A percentile compares a stretch with the other conserved stretches of the same genome.
phyloP scores from a whole-genome alignment of 2,797 vertebrate species.

The Cynopterus sphinx region DNA sequence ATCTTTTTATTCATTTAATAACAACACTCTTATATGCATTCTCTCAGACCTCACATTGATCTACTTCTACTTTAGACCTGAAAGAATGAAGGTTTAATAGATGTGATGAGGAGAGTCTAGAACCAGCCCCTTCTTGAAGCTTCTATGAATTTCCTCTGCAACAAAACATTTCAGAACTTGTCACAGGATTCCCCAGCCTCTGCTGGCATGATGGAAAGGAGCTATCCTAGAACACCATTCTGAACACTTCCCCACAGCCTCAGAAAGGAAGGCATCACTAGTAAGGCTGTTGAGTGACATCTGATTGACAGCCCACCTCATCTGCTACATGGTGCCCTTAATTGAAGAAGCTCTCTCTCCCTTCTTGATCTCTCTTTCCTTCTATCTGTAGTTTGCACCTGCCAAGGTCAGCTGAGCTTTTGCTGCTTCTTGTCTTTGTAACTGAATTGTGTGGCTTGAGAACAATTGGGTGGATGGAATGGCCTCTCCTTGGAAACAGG shows the following conservation, averaged over 20 bases:
- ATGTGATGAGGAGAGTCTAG: background rate
- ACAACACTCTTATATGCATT: background rate
- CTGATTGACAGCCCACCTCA: background rate
- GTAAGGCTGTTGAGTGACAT: background rate
- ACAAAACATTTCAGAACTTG: background rate
- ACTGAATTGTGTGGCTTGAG: background rate
- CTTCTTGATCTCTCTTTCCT: background rate
- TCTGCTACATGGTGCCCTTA: background rate
- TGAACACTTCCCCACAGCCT: background rate
- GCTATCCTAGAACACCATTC: background rate
- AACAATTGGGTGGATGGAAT: background rate
- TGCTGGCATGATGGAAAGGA: background rate
- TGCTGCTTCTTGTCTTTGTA: background rate
- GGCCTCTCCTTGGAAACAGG: background rate
- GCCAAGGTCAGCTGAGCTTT: background rate
- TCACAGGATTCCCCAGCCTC: background rate
- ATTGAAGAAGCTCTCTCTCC: background rate
- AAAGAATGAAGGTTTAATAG: background rate
- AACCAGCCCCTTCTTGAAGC: background rate
- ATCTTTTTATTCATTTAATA: background rate
- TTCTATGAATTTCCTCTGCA: background rate
- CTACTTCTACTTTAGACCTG: background rate
- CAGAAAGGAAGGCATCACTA: background rate
- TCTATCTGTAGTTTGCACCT: background rate
- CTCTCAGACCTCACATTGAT: background rate